A percentile compares a stretch with the other conserved stretches of the same genome.
Conservation (phyloP, 2,113 vertebrate genomes). For the Psilopsiagon aymara region DNA sequence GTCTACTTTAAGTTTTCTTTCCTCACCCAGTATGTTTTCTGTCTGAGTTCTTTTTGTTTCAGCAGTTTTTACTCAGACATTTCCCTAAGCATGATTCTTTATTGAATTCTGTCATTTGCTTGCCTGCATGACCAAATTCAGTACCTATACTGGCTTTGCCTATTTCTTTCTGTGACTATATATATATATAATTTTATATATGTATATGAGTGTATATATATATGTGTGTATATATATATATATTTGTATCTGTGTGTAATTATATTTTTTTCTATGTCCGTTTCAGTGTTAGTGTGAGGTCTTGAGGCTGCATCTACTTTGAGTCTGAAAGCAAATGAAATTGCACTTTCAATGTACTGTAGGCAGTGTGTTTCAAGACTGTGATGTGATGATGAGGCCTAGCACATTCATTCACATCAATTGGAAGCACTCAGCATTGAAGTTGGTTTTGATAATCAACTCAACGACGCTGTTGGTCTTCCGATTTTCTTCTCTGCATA, state of each 20-base stretch:
- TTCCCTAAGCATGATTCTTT: slow-evolving; percentile 73
- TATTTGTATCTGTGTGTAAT: slow-evolving; percentile 33
- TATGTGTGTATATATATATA: slow-evolving; percentile 14
- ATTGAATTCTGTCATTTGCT: slow-evolving; percentile 75
- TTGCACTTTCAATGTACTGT: slow-evolving; percentile 71
- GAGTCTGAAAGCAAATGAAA: slow-evolving; percentile 76
- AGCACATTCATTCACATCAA: slow-evolving; percentile 86
- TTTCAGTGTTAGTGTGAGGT: slow-evolving; percentile 79
- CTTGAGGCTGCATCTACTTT: slow-evolving; percentile 78
- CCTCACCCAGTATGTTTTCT: not conserved
- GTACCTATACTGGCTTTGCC: slow-evolving; percentile 69
- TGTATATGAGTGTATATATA: not conserved
- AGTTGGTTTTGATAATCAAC: slow-evolving; percentile 82
- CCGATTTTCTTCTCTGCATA: slow-evolving; percentile 79
- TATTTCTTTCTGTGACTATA: slow-evolving; percentile 68
- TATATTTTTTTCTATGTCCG: slow-evolving; percentile 66
- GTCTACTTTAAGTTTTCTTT: slow-evolving; percentile 8
- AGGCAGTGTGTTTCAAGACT: slow-evolving; percentile 74
- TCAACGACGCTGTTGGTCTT: slow-evolving; percentile 82
- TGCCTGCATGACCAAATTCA: slow-evolving; percentile 83
- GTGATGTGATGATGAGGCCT: slow-evolving; percentile 87
- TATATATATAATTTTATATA: not conserved
- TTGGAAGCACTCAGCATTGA: slow-evolving; percentile 83
- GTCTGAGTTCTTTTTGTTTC: not conserved
- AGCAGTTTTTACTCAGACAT: slow-evolving; percentile 18